A percentile compares a stretch with the other conserved stretches of the same genome.
Conservation (phyloP, 2,113 vertebrate species). For the Forbesichthys papilliferus region DNA sequence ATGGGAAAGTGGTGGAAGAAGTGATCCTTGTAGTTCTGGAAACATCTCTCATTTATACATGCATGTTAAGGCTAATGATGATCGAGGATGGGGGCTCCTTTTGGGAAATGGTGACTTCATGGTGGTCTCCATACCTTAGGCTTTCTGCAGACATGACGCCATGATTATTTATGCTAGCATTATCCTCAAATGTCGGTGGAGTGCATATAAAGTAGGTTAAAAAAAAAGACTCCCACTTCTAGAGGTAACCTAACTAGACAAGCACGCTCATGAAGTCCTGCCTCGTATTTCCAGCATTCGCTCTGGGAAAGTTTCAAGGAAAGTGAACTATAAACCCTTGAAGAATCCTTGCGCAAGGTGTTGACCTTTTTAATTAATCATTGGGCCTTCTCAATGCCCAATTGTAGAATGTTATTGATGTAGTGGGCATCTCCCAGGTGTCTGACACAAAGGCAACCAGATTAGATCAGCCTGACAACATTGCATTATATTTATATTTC, state of each 20-base stretch:
- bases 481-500: no score
- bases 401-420: no score
- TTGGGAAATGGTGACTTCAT: constrained; percentile 17
- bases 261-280: background rate
- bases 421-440: no score
- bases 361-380: no score
- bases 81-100: constrained; percentile 11
- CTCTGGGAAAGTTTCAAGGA: background rate
- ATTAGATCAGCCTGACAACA: no score
- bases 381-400: no score
- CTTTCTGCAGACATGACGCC: constrained; percentile 80
- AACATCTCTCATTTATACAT: constrained; percentile 5
- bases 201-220: constrained; percentile 42
- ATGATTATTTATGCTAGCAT: constrained; percentile 77
- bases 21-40: no score
- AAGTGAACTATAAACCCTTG: background rate
- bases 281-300: background rate
- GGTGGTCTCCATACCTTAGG: constrained; percentile 24
- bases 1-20: no score
- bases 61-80: constrained; percentile 22
- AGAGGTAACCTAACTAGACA: constrained; percentile 10
- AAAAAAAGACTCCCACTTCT: constrained; percentile 2
- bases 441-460: no score
- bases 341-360: background rate
- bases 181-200: constrained; percentile 67